phyloP scores from a whole-genome alignment of 2,888 invertebrate species.

The Pinctada fucata region DNA sequence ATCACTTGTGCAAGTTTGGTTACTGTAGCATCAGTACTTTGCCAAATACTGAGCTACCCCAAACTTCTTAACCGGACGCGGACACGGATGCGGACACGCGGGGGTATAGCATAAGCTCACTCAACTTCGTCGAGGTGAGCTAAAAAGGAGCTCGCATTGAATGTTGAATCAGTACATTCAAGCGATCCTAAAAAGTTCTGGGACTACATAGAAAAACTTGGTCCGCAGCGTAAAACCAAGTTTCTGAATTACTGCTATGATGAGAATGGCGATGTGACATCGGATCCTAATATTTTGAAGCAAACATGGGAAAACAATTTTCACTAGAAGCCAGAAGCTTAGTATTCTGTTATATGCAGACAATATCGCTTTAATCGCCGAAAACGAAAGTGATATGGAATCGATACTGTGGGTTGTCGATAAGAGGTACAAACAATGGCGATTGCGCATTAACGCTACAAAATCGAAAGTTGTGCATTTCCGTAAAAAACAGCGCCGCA shows the following conservation, averaged over 20 bases:
- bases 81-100: no score
- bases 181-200: neutral
- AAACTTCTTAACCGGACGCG: no score
- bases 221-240: neutral
- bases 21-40: no score
- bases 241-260: neutral
- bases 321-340: neutral
- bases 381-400: conserved; percentile 25
- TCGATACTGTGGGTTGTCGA: neutral
- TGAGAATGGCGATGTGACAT: neutral
- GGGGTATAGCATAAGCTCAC: no score
- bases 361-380: conserved; percentile 2
- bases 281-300: no score
- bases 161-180: neutral
- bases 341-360: neutral
- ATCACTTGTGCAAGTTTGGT: no score
- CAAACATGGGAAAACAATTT: no score
- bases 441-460: neutral
- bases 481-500: neutral
- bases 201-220: neutral
- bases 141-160: neutral
- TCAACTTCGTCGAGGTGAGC: no score
- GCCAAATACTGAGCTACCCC: no score
- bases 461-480: neutral
- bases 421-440: neutral